Base-by-base conservation (phyloP, 2,888 invertebrate species). In the Papilio gigon region DNA sequence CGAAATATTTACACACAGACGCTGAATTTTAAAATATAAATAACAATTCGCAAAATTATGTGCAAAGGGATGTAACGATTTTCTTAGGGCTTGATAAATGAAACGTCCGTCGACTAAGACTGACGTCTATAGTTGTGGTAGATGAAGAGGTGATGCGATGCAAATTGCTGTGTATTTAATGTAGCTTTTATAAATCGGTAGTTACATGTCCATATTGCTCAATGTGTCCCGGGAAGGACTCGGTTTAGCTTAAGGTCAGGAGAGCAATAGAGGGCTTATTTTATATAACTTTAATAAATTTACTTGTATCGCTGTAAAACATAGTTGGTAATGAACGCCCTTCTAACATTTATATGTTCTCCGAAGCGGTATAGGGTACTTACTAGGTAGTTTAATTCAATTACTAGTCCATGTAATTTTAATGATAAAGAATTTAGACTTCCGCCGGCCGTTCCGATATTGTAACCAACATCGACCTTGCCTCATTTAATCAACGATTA, bases 351-450 rank as follows among this genome's bases (percentile, higher is more conserved):
- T 81, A 78, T 79, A 84, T 84, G 84, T 89, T 89, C 90, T 91
- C 90, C 90, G 85, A 87, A 85, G 90, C 91, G 92, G 92, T 91
- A 86, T 87, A 89, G 89, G 89, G 89, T 92, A 92, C 91, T 91
- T 90, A 90, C 84, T 91, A 92, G 89, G 85, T 92, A 92, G 90
- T 80, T 86, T 92, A 90, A 91, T 90, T 90, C 87, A 90, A 90
- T 89, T 89, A 89, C 92, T 92, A 92, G 92, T 92, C 92, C 88
- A 88, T 87, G 81, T 92, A 90, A 89, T 88, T 83, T 87, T 90
- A 90, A 88, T 85, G 71, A 81, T 88, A 86, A 89, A 86, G 81
- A 85, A 83, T 84, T 84, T 88, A 88, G 87, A 84, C 77, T 80
- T 87, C 84, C 84, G 87, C 85, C 86, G 86, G 85, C 82, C 81